phyloP scores from a whole-genome alignment of 2,113 vertebrate genomes.

The Phaethornis superciliosus region DNA sequence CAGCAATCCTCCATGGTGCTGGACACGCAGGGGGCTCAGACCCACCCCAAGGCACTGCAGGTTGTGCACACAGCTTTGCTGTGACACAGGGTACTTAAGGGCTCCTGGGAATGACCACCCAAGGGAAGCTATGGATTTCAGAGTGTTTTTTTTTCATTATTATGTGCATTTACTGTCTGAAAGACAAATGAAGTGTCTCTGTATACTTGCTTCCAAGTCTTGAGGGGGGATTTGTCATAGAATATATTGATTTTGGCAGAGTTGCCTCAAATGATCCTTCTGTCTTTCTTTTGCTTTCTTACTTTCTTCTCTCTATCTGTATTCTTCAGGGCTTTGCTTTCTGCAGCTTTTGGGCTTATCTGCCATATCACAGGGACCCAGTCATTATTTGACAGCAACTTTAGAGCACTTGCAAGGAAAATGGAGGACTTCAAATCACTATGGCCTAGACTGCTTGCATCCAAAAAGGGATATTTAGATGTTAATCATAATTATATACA shows the following conservation, averaged over 20 bases:
- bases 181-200: neutral
- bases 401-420: constrained; percentile 9
- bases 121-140: neutral
- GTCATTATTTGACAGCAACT: constrained; percentile 1
- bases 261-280: neutral
- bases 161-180: neutral
- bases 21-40: neutral
- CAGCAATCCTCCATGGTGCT: accelerated
- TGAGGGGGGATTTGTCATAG: neutral
- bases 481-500: neutral
- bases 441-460: neutral
- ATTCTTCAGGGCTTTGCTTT: neutral
- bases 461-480: neutral
- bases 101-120: neutral
- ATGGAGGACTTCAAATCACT: neutral
- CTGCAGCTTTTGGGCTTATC: constrained; percentile 15
- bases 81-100: no score
- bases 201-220: neutral
- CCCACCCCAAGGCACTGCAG: neutral
- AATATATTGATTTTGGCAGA: constrained; percentile 27
- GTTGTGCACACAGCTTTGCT: neutral
- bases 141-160: neutral
- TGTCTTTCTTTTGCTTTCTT: neutral
- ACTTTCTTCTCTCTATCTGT: neutral
- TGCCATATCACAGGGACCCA: constrained; percentile 11